Conservation (phyloP, 2,888 invertebrate genomes). For the Troides oblongomaculatus region DNA sequence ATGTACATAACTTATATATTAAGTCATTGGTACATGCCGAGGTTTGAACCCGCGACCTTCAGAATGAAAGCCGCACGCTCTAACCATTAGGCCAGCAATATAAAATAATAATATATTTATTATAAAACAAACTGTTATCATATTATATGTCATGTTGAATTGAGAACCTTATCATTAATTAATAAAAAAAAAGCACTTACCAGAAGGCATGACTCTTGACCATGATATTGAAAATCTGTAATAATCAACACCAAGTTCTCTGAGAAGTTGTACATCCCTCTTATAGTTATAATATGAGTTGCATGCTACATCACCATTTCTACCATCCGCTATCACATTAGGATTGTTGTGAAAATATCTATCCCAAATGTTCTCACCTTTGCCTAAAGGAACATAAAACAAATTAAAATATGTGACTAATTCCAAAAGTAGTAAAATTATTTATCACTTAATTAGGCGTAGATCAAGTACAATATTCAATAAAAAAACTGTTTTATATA, state of each 20-base stretch:
- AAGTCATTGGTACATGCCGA: too few species aligned
- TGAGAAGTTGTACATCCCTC: conserved; percentile 73
- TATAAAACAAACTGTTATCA: too few species aligned
- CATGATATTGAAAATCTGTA: conserved; percentile 82
- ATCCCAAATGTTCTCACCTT: conserved; percentile 82
- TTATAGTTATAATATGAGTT: conserved; percentile 83
- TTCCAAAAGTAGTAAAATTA: neutral
- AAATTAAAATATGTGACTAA: too few species aligned
- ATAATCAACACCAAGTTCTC: conserved; percentile 70
- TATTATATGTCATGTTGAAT: too few species aligned
- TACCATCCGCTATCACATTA: conserved; percentile 45
- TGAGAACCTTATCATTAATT: too few species aligned
- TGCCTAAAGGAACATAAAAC: conserved; percentile 59
- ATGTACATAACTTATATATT: too few species aligned
- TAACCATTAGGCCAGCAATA: too few species aligned
- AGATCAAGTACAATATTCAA: too few species aligned
- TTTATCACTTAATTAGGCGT: neutral
- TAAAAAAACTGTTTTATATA: too few species aligned
- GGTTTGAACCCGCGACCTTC: too few species aligned
- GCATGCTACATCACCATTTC: conserved; percentile 82
- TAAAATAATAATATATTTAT: too few species aligned
- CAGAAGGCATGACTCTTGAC: conserved; percentile 66
- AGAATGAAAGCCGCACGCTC: too few species aligned
- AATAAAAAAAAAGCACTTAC: conserved; percentile 36
- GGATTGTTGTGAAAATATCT: conserved; percentile 59